Percentiles rank a stretch among this genome's conserved stretches.
Evolutionary conservation across 1,140 invertebrate species (phyloP).

Genomic region (Dendrolimus punctatus): DNA sequence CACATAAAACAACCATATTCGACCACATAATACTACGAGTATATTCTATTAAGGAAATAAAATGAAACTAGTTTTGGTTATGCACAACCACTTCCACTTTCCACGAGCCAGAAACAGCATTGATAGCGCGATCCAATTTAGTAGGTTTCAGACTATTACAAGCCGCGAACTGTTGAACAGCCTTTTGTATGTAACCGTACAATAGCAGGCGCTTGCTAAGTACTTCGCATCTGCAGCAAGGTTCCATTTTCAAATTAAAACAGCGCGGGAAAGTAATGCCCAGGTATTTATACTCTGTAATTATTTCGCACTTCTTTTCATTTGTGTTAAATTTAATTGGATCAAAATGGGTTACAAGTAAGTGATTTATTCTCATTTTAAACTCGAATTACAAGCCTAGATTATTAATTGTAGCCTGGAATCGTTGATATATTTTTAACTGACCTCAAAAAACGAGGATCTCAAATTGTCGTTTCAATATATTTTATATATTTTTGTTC

Average conservation of each 20-base stretch:
- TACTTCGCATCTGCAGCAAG: slow-evolving; percentile 24
- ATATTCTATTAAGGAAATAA: slow-evolving; percentile 29
- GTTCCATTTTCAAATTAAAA: slow-evolving; percentile 34
- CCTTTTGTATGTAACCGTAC: slow-evolving; percentile 17
- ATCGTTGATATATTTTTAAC: too few relatives aligned
- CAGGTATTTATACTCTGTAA: slow-evolving; percentile 17
- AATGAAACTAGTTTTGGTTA: slow-evolving; percentile 27
- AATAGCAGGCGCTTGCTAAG: slow-evolving; percentile 24
- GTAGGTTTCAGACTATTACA: slow-evolving; percentile 13
- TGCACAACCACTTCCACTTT: slow-evolving; percentile 22
- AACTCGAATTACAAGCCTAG: neutral
- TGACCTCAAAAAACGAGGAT: too few relatives aligned
- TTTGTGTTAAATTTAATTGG: neutral
- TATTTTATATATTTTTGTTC: too few relatives aligned
- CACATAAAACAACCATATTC: too few relatives aligned
- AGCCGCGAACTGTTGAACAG: slow-evolving; percentile 1
- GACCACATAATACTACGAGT: too few relatives aligned
- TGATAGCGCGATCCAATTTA: slow-evolving; percentile 22
- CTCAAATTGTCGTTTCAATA: too few relatives aligned
- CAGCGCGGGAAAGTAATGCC: slow-evolving; percentile 15
- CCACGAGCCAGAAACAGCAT: slow-evolving; percentile 21
- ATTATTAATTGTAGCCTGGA: too few relatives aligned
- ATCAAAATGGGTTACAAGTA: slow-evolving; percentile 7
- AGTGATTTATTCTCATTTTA: neutral
- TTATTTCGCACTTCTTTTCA: slow-evolving; percentile 12